Evolutionary conservation across 2,797 vertebrate species (phyloP), one percentile per base, ranked within the genome.

Genomic region (Alauda arvensis): DNA sequence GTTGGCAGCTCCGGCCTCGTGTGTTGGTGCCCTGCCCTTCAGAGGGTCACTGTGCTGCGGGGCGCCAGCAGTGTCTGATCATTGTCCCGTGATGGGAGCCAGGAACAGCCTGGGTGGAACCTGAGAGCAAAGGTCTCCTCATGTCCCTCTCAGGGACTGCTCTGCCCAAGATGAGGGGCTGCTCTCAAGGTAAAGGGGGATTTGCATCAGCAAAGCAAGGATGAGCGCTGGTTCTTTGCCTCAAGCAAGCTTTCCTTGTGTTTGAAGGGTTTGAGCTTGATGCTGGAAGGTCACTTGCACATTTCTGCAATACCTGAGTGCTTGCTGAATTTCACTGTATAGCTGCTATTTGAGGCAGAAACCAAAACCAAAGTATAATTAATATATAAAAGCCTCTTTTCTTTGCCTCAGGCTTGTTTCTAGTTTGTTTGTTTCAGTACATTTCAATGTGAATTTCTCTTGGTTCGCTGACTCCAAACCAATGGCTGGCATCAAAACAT

Each of bases 341-440:
- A 83, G 83, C 77, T 83, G 61, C 74, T 85, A 89, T 93, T 93
- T n/a, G 89, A 87, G 91, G 62, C 87, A 83, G 91, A 94, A 91
- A 67, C 49, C 28, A 70, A 90, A 77, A 63, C 33, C 31, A 53
- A 61, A 60, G 61, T 65, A 77, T 95, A 95, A 95, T 79, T 92
- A 80, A 92, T 92, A 83, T 91, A 90, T 91, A 92, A 94, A 94
- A 93, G 57, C 83, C 65, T 89, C 46, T 92, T 63, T 76, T 95
- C 89, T 93, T 94, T 90, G 91, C 80, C 90, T 87, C 71, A 48
- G 77, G 78, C 81, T 59, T 93, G 70, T 77, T 96, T 92, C 76
- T 91, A 51, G 90, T 94, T 76, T 90, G 75, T 93, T 94, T 74
- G 84, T 94, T 93, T 93, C 93, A 84, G 88, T 87, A 89, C 65